Evolutionary conservation across 2,797 vertebrate genomes (phyloP).

Genomic region (Falco rusticolus): DNA sequence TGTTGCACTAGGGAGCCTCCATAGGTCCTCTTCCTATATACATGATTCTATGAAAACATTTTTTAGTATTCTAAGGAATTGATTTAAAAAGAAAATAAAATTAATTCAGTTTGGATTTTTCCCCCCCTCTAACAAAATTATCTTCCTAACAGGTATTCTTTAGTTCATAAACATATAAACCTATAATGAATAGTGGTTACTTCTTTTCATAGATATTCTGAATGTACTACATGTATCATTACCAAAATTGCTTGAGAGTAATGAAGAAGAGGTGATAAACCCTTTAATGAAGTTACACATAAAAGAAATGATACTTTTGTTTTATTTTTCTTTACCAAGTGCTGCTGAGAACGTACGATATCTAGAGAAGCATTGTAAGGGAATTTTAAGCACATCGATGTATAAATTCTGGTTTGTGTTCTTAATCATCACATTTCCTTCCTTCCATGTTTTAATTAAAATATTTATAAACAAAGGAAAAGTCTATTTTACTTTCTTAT

Average conservation of each 20-base stretch:
- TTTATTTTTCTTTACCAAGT: background rate
- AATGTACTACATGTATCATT: background rate
- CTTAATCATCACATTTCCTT: background rate
- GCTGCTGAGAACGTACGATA: background rate
- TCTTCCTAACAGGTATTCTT: background rate
- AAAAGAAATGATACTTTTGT: background rate
- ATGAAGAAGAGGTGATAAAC: background rate
- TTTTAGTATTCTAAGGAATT: background rate
- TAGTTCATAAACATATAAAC: background rate
- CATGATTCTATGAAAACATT: background rate
- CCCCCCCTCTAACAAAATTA: background rate
- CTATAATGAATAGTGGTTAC: background rate
- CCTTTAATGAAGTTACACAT: background rate
- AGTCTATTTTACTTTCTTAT: background rate
- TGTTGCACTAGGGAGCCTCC: background rate
- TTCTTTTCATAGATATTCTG: background rate
- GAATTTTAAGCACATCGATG: background rate
- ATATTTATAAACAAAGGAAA: background rate
- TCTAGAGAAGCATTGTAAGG: background rate
- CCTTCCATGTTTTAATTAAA: background rate
- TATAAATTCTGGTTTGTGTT: background rate
- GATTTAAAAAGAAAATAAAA: background rate
- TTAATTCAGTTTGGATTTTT: background rate
- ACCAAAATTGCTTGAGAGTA: background rate
- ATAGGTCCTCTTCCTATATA: background rate